These are phyloP conservation scores for Formicarius rufipectus DNA, from an alignment of 2,113 vertebrate genomes.

Conservation along the genomic window DNA sequence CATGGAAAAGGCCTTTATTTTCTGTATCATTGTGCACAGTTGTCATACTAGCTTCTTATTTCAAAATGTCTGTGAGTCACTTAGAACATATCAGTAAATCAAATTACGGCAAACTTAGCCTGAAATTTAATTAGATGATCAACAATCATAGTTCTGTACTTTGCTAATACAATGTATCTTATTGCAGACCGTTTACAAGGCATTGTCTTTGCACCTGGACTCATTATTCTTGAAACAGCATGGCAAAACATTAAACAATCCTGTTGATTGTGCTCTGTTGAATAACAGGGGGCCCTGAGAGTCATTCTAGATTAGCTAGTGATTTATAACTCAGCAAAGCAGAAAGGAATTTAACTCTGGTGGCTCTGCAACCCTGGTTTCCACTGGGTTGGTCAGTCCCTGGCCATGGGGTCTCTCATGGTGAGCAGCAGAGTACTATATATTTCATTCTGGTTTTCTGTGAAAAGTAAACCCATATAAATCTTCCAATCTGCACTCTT, in stretches of 20 bases:
- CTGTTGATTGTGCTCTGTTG: neutral
- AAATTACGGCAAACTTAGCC: neutral
- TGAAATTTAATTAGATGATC: slow-evolving; percentile 26
- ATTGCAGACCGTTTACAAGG: neutral
- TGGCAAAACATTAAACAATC: neutral
- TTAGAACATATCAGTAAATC: neutral
- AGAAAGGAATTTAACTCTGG: neutral
- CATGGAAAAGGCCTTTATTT: slow-evolving; percentile 16
- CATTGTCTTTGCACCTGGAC: neutral
- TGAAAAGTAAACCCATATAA: neutral
- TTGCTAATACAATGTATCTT: neutral
- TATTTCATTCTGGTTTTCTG: neutral
- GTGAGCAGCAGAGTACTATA: too few species aligned
- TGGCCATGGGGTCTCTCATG: neutral
- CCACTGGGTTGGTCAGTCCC: neutral
- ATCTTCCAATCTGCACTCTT: neutral
- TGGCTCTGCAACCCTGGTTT: neutral
- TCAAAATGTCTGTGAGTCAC: slow-evolving; percentile 16
- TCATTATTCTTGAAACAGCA: neutral
- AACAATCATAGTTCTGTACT: neutral
- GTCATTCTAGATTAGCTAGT: neutral
- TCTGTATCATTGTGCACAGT: slow-evolving; percentile 1
- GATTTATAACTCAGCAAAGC: neutral
- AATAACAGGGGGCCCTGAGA: neutral
- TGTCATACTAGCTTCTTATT: neutral